Base-by-base conservation (phyloP, 1,140 invertebrate genomes). In the Monomorium pharaonis region DNA sequence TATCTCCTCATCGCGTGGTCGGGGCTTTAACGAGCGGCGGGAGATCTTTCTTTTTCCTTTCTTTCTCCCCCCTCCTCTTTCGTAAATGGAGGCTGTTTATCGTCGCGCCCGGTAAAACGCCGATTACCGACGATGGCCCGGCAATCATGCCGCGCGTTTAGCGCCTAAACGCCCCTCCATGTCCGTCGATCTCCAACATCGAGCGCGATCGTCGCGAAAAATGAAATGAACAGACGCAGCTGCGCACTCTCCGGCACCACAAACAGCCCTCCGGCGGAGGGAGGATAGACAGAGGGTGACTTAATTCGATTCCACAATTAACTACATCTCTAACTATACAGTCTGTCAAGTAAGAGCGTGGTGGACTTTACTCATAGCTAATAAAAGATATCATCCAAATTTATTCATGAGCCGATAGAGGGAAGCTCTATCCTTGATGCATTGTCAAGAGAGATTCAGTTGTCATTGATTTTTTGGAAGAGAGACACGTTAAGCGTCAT, bases 61-160 rank as follows among this genome's bases (percentile, higher is more conserved):
- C 30, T 10, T 60, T 12, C 2, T 24, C 37, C n/a, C n/a, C n/a
- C n/a, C n/a, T n/a, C n/a, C n/a, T n/a, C 62, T 42, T 47, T 67
- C 42, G 44, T 74, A 83, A 83, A 74, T 83, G 67, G 51, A 10
- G 78, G 37, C 44, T 74, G 54, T 83, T 83, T 83, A 83, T 72
- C 78, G 67, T 58, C 49, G 21, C 37, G 60, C 62, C 62, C 51
- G 70, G 63, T 74, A 83, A 83, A 83, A 16, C 42, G 51, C 78
- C 51, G 67, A 83, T 83, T 74, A 83, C 51, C 18, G 44, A 47
- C 42, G 67, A 81, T 24, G 51, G 78, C 33, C 37, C 30, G 3
- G 37, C 69, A 51, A 27, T 78, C 75, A 42, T 37, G 37, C 49
- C 78, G 24, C 18, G 65, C 78, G 18, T 83, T 83, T 72, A 58